Base-by-base conservation (phyloP, 2,888 invertebrate species). In the Epirrhoe tristata region DNA sequence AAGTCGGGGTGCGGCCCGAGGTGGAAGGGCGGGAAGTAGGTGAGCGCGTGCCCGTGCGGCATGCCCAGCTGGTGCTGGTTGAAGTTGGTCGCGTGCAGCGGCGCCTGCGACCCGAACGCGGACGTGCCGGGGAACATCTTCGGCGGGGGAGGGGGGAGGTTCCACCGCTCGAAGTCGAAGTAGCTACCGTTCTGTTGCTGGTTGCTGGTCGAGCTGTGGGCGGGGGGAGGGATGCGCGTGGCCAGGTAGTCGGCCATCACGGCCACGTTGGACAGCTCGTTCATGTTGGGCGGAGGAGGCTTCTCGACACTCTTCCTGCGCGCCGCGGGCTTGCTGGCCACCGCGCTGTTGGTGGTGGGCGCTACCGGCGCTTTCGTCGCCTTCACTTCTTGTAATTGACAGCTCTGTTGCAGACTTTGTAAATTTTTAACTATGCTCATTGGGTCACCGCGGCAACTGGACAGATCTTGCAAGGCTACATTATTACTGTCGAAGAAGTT, bases 111-210 rank as follows among this genome's bases (percentile, higher is more conserved):
- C 67, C 93, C 91, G 70, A 94, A 95, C 60, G 94, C 92, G n/a
- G 95, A 88, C 16, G 94, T 87, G 57, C 95, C 93, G 48, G 95
- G 91, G 81, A 96, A 96, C 87, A 96, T 95, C 92, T 96, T 96
- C 32, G 96, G 94, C 34, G 95, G 93, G 16, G 96, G 95, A 7
- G 95, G 94, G 48, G 96, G 96, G 62, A 96, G 90, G 85, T 96
- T 97, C 97, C 97, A 97, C 75, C 97, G 93, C 78, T 96, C 97
- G 78, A 97, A 96, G 85, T 97, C 97, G 78, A 96, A 96, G 82
- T 96, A 97, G 60, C 95, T 95, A 71, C 95, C 95, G 83, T 95
- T 95, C 81, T 95, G 95, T 76, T 94, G 95, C 77, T 93, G 93
- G 78, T 82, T 91, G 78, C 84, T 91, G 5, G 94, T 94, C 59